Evolutionary conservation across 2,888 invertebrate genomes (phyloP), one percentile per base, ranked within the genome.

Genomic region (Axea sp.): DNA sequence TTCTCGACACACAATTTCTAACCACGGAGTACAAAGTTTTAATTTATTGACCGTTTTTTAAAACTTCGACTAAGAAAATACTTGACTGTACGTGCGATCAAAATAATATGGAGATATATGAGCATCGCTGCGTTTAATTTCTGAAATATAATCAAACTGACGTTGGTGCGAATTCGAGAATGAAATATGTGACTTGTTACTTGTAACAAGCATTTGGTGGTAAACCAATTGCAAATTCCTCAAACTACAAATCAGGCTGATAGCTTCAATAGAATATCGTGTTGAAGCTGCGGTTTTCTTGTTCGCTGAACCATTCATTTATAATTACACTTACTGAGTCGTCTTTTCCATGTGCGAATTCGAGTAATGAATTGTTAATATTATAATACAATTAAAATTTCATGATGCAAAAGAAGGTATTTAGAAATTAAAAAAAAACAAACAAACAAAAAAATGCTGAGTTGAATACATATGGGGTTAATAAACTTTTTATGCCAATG

Each of bases 151-250:
- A 65, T 65, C 62, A 43, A 62, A 11, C 33, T 55, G 45, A 53
- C 49, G 49, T 49, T 49, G 12, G 41, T 60, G 35, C 14, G 31
- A 68, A 62, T 49, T 12, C 57, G 7, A 35, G 53, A 53, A 59
- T 67, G 73, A 73, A 73, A 73, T 73, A 73, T 73, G 41, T 62
- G 67, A 67, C 62, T 73, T 73, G 67, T 67, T 73, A 55, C 55
- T 69, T 51, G 49, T 55, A 67, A 67, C 55, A 73, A 67, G 60
- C 73, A 45, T 65, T 67, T 47, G 14, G 65, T 59, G 72, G 72
- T 73, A 47, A 41, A 73, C 72, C 65, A 53, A 47, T 73, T 59
- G 47, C 59, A 47, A 73, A 73, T 65, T 73, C 65, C 72, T 53
- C 65, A 65, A 73, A 65, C 57, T 51, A 53, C 65, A 57, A 73